phyloP scores from a whole-genome alignment of 1,140 invertebrate genomes.

The Macrotrachela quadricornifera region DNA sequence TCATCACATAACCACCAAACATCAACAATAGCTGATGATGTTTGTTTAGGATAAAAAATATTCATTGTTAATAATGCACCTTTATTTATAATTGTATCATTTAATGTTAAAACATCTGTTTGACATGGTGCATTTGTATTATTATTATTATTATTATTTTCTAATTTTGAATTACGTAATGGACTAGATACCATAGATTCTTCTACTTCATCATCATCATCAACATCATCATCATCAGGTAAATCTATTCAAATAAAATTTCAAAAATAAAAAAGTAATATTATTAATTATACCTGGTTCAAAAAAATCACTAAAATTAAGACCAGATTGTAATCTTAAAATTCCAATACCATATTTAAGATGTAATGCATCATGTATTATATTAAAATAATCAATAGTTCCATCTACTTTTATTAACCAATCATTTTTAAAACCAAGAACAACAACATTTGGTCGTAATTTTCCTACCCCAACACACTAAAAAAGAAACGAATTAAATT shows the following conservation, averaged over 20 bases:
- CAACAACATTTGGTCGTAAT: slow-evolving; percentile 67
- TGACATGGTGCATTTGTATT: no score
- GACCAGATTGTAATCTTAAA: slow-evolving; percentile 53
- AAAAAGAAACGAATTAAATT: slow-evolving; percentile 33
- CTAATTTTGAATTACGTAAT: no score
- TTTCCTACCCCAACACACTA: slow-evolving; percentile 59
- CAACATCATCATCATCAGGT: background rate
- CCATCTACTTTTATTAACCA: slow-evolving; percentile 44
- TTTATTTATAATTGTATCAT: slow-evolving; percentile 5
- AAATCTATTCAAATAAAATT: no score
- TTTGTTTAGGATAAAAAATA: slow-evolving; percentile 2
- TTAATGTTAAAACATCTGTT: slow-evolving; percentile 3
- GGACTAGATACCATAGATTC: background rate
- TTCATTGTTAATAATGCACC: background rate
- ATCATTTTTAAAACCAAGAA: slow-evolving; percentile 76
- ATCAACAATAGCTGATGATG: slow-evolving; percentile 49
- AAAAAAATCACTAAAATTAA: slow-evolving; percentile 45
- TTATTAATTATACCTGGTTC: slow-evolving; percentile 11
- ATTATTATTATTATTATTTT: no score
- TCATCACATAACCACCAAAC: slow-evolving; percentile 96
- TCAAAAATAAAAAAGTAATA: no score
- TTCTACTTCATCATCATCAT: background rate
- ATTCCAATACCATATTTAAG: slow-evolving; percentile 70
- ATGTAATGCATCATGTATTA: slow-evolving; percentile 72
- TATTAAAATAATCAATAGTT: slow-evolving; percentile 27